Evolutionary conservation across 1,140 invertebrate species (phyloP).

Genomic region (Calephelis nemesis): DNA sequence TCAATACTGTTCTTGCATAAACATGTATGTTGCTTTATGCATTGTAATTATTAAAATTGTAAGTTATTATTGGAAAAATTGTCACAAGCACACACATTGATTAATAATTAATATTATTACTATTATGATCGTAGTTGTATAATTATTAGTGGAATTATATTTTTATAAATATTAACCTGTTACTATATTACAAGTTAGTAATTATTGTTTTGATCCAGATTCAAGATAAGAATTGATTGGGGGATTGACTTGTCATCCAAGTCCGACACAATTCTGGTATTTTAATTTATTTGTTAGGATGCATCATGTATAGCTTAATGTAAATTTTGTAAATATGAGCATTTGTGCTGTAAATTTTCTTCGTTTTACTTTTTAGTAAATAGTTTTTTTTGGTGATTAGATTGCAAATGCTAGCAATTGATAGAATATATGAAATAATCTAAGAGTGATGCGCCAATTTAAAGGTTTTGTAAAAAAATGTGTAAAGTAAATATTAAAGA

Average conservation of each 20-base stretch:
- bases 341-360: constrained; percentile 19
- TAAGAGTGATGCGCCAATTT: constrained; percentile 1
- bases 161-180: neutral
- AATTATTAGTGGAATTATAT: neutral
- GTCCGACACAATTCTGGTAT: neutral
- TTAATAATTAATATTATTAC: neutral
- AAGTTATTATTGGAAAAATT: no score
- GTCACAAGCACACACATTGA: neutral
- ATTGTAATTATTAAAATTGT: no score
- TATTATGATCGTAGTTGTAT: neutral
- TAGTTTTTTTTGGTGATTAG: constrained; percentile 10
- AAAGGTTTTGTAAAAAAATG: neutral
- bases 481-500: constrained; percentile 6
- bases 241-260: neutral
- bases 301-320: constrained; percentile 12
- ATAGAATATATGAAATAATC: constrained; percentile 1
- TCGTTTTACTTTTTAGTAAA: constrained; percentile 18
- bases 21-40: no score
- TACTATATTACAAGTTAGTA: neutral
- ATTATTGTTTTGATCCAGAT: neutral
- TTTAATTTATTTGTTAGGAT: constrained; percentile 12
- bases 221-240: neutral
- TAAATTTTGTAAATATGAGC: constrained; percentile 17
- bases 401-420: constrained; percentile 14
- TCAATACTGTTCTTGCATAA: no score